These are phyloP conservation scores for Cyphomyrus plagiostoma DNA, from an alignment of 2,113 vertebrate genomes.

Conservation along the genomic window DNA sequence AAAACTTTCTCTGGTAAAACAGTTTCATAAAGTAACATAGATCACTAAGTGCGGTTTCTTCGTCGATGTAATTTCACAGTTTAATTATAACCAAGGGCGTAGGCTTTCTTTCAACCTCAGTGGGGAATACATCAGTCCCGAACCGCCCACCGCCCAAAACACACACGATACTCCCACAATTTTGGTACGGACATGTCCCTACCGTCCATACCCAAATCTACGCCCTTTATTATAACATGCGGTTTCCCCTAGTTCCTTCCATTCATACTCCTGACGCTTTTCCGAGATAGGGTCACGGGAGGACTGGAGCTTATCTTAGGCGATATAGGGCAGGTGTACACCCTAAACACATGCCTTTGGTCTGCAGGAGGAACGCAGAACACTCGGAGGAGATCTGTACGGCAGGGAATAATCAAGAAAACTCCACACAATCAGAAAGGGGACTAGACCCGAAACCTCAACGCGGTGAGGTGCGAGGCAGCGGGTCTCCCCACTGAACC, in stretches of 20 bases:
- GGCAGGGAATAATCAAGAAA: background rate
- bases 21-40: background rate
- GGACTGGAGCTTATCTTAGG: background rate
- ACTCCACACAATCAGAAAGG: background rate
- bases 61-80: background rate
- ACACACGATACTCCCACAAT: background rate
- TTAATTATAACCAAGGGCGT: background rate
- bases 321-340: background rate
- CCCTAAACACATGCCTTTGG: background rate
- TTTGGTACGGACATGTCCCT: background rate
- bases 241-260: background rate
- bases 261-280: background rate
- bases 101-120: background rate
- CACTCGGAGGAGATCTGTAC: background rate
- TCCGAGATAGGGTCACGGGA: background rate
- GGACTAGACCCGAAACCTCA: background rate
- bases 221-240: background rate
- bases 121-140: background rate
- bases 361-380: background rate
- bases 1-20: background rate
- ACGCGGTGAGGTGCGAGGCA: background rate
- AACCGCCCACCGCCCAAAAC: background rate
- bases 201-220: background rate
- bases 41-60: background rate
- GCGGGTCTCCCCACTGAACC: background rate